Conservation (phyloP, 2,797 vertebrate species). For the Chloroceryle inda region DNA sequence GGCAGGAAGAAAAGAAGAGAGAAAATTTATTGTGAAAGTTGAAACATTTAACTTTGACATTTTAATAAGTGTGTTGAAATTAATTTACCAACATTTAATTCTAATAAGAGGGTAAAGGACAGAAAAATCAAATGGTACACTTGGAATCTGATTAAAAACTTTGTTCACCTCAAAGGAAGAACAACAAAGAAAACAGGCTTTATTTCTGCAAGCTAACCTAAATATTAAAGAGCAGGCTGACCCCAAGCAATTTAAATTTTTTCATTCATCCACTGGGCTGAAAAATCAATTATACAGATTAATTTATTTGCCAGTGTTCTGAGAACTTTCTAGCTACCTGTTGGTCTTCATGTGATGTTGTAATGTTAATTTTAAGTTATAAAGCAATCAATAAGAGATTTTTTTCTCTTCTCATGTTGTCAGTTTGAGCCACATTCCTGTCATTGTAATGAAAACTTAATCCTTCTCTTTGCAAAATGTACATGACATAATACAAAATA, state of each 20-base stretch:
- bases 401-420: neutral
- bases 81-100: neutral
- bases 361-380: neutral
- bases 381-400: neutral
- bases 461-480: neutral
- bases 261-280: neutral
- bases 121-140: neutral
- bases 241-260: neutral
- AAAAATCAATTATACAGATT: neutral
- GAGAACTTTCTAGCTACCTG: neutral
- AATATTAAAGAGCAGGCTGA: neutral
- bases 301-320: neutral
- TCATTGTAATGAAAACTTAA: neutral
- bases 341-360: neutral
- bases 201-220: neutral
- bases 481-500: neutral
- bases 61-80: neutral
- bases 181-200: neutral
- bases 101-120: neutral
- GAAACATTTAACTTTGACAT: neutral
- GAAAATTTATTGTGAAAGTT: neutral
- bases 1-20: neutral
- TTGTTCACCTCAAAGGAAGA: neutral
- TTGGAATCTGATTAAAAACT: neutral
- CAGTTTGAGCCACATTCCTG: neutral